Evolutionary conservation across 2,113 vertebrate species (phyloP).

Genomic region (Rana temporaria): DNA sequence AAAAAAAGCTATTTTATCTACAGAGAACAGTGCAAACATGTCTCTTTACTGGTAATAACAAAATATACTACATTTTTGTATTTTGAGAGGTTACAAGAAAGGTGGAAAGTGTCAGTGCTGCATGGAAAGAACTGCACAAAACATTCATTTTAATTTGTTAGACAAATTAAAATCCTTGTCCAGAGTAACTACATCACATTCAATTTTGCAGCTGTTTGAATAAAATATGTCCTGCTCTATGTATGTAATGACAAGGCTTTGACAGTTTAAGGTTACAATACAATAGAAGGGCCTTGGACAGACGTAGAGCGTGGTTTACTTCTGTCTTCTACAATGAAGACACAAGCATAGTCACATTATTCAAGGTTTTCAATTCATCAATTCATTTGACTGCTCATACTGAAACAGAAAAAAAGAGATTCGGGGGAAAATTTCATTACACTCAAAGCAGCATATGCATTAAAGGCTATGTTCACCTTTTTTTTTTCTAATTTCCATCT

Average conservation of each 20-base stretch:
- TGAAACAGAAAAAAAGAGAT: slow-evolving; percentile 23
- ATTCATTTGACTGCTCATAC: slow-evolving; percentile 1
- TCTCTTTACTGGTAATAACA: neutral
- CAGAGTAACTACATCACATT: slow-evolving; percentile 55
- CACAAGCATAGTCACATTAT: slow-evolving; percentile 64
- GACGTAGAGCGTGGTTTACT: slow-evolving; percentile 9
- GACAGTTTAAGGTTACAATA: slow-evolving; percentile 60
- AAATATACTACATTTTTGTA: slow-evolving; percentile 2
- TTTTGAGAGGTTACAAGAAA: neutral
- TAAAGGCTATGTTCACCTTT: neutral
- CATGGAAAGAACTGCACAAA: neutral
- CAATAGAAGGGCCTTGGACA: slow-evolving; percentile 66
- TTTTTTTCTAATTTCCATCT: no score
- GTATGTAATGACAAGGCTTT: slow-evolving; percentile 59
- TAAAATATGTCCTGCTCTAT: slow-evolving; percentile 58
- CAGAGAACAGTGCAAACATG: neutral
- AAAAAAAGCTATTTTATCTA: no score
- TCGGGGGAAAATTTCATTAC: neutral
- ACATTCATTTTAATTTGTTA: slow-evolving; percentile 25
- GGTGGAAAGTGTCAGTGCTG: neutral
- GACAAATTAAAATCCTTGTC: slow-evolving; percentile 27
- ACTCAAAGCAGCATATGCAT: neutral
- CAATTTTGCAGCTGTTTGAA: slow-evolving; percentile 54
- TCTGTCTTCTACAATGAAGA: slow-evolving; percentile 62
- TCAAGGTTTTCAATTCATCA: slow-evolving; percentile 70